Evolutionary conservation across 2,888 invertebrate genomes (phyloP).

Genomic region (Brachypterus glaber): DNA sequence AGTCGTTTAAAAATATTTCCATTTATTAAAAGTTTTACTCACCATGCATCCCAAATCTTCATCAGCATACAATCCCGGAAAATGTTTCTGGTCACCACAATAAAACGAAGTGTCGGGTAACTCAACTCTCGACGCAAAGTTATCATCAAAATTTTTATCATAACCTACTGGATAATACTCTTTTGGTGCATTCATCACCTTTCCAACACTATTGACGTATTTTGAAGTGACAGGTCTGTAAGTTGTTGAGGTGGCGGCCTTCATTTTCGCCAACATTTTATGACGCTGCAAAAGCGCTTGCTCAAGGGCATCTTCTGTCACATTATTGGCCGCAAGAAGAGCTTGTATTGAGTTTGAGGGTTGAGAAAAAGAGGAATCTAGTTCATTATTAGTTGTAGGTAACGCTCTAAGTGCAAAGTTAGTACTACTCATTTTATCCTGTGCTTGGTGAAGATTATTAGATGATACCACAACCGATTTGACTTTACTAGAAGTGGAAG

Average conservation of each 20-base stretch:
- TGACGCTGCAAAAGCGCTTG: conserved; percentile 60
- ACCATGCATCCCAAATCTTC: conserved; percentile 87
- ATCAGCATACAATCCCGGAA: conserved; percentile 81
- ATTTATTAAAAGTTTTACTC: too few relatives aligned
- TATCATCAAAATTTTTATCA: conserved; percentile 83
- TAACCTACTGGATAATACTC: conserved; percentile 84
- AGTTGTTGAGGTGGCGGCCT: conserved; percentile 41
- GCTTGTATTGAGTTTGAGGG: conserved; percentile 31
- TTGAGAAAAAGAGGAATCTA: conserved; percentile 20
- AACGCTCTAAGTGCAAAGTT: conserved; percentile 32
- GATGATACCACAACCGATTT: conserved; percentile 32
- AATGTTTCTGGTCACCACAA: conserved; percentile 83
- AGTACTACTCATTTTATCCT: conserved; percentile 31
- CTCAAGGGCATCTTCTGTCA: conserved; percentile 68
- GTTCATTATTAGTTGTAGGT: conserved; percentile 27
- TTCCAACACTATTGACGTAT: conserved; percentile 34
- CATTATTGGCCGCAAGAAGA: conserved; percentile 56
- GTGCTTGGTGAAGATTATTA: conserved; percentile 20
- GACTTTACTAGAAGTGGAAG: conserved; percentile 17
- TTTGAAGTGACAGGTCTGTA: conserved; percentile 38
- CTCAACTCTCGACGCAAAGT: conserved; percentile 75
- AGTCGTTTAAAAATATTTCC: too few relatives aligned
- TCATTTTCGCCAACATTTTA: conserved; percentile 48
- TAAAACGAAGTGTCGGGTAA: conserved; percentile 75
- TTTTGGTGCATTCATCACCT: conserved; percentile 84